Evolutionary conservation across 2,113 vertebrate species (phyloP), one percentile per base, ranked within the genome.

Genomic region (Alectura lathami): DNA sequence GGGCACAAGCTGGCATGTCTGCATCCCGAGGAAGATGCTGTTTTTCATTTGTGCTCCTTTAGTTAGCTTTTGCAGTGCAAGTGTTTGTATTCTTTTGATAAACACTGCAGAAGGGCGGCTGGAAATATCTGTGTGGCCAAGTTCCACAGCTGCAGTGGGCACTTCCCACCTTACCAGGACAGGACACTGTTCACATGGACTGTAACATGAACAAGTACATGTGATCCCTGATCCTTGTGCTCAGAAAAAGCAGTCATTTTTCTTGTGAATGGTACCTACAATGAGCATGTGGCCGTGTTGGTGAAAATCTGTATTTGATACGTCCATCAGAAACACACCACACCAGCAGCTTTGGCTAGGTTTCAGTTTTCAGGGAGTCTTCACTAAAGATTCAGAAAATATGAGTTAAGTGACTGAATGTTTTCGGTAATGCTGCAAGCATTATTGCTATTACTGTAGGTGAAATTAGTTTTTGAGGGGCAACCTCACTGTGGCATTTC

Each of bases 11-110:
- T 77, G 76, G 24, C 23, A 0, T 9, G 11, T 87, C 3, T 6
- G 43, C 48, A 2, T 27, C 57, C 29, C 4, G 2, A 13, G 20
- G 14, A 9, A 7, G 43, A 3, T 0, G 5, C 1, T 13, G 1
- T 12, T 60, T 27, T 14, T 7, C 6, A 67, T 26, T 27, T 47
- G 27, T 18, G 13, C 1, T 8, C 48, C 15, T 60, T 36, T 2
- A 10, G 30, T 23, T 4, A 4, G n/a, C 21, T 42, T 21, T 4
- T 22, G 57, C 30, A 5, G 34, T 5, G 12, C 16, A 45, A 57
- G 15, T 26, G 9, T 2, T n/a, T 27, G 11, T 69, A 5, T n/a
- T 20, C 10, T 34, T 43, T 72, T 48, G 53, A 0, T 34, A 48
- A 34, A 24, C 6, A 12, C 22, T 17, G 38, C 32, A 7, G 74